These are phyloP conservation scores for Aldrovandia affinis DNA, from an alignment of 2,797 vertebrate species.

Conservation along the genomic window DNA sequence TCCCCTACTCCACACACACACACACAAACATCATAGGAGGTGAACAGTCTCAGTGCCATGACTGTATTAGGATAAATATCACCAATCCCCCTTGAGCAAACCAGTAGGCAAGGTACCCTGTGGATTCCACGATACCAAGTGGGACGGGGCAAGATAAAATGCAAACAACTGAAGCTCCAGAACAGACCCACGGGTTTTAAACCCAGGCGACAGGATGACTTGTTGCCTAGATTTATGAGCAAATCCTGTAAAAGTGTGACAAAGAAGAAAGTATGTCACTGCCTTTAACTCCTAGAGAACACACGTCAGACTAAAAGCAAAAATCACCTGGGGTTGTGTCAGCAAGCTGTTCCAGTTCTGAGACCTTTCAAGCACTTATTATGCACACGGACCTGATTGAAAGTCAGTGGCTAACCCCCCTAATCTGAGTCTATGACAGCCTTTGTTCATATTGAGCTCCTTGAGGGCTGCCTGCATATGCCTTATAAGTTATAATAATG, in stretches of 20 bases:
- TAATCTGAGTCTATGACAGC: not conserved
- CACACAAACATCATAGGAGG: conserved; percentile 2
- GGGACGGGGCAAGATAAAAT: not conserved
- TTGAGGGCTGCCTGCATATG: not conserved
- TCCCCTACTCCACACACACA: not conserved
- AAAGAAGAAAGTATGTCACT: conserved; percentile 14
- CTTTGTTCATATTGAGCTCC: not conserved
- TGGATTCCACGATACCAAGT: not conserved
- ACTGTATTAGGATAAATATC: conserved; percentile 9
- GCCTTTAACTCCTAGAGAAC: not conserved
- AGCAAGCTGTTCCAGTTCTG: not conserved
- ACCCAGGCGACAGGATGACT: not conserved
- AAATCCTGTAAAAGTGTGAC: not conserved
- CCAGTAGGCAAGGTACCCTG: not conserved
- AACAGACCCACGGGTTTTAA: conserved; percentile 8
- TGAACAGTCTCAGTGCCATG: conserved; percentile 3
- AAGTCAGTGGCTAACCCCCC: not conserved
- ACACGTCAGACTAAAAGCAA: not conserved
- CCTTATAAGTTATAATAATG: not conserved
- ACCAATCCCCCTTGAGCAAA: not conserved
- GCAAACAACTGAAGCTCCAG: conserved; percentile 15
- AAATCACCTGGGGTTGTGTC: not conserved
- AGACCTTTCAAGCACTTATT: not conserved
- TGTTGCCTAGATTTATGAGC: not conserved
- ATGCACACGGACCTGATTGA: not conserved